Percentiles rank a stretch among this genome's conserved stretches.
Evolutionary conservation across 35 echinoderm and acorn worm genomes (phyloP).

Genomic region (Eucidaris tribuloides): DNA sequence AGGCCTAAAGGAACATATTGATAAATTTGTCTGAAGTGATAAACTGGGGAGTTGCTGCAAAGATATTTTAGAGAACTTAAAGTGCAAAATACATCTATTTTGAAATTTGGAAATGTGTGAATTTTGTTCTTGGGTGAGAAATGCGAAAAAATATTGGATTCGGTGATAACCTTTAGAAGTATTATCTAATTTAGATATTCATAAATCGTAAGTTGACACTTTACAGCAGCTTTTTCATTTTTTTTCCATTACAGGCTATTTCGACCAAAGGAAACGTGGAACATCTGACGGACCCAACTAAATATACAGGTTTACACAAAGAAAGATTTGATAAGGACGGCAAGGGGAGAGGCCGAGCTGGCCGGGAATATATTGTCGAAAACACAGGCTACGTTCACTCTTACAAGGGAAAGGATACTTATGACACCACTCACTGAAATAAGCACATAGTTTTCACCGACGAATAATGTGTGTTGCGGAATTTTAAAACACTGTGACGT

Average conservation of each 20-base stretch:
- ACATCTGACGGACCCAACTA: slow-evolving; percentile 61
- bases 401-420: slow-evolving; percentile 69
- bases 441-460: too few relatives aligned
- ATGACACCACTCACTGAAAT: slow-evolving; percentile 52
- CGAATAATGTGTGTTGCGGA: too few relatives aligned
- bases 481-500: too few relatives aligned
- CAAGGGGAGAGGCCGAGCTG: slow-evolving; percentile 60
- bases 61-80: neutral
- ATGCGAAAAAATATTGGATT: neutral
- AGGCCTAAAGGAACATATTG: too few relatives aligned
- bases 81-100: neutral
- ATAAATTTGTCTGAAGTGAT: too few relatives aligned
- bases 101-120: neutral
- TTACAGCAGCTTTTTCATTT: neutral
- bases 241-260: slow-evolving; percentile 16
- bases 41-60: too few relatives aligned
- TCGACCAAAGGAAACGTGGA: slow-evolving; percentile 47
- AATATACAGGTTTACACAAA: slow-evolving; percentile 84
- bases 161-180: neutral
- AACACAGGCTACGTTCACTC: slow-evolving; percentile 60
- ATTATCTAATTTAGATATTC: neutral
- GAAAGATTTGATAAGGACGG: slow-evolving; percentile 72
- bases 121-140: neutral
- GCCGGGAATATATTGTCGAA: slow-evolving; percentile 58
- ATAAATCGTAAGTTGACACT: neutral